Percentiles rank a stretch among this genome's conserved stretches.
Conservation (phyloP, 2,888 invertebrate genomes). For the Cryptocephalus primarius region DNA sequence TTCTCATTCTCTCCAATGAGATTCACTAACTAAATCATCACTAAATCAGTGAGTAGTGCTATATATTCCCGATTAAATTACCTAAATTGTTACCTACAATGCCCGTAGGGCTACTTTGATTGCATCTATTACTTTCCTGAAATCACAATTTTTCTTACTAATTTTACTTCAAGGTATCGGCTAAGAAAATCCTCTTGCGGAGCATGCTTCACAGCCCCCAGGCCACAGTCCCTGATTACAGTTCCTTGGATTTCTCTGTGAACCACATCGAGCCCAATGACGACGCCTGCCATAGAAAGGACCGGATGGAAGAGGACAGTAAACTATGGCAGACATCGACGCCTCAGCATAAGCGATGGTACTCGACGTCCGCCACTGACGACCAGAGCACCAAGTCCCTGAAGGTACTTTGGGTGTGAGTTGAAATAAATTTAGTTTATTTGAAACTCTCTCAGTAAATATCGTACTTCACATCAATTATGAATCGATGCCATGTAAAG, state of each 20-base stretch:
- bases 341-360: constrained; percentile 29
- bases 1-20: too few species aligned
- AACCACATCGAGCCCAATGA: constrained; percentile 5
- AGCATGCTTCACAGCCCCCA: constrained; percentile 26
- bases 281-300: background rate
- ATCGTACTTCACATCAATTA: too few species aligned
- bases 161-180: constrained; percentile 15
- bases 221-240: constrained; percentile 7
- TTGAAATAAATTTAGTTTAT: background rate
- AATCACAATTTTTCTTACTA: background rate
- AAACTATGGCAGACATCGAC: constrained; percentile 26
- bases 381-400: constrained; percentile 17
- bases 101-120: too few species aligned
- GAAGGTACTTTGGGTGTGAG: constrained; percentile 30
- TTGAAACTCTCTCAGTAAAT: too few species aligned
- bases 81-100: too few species aligned
- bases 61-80: too few species aligned
- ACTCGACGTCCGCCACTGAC: constrained; percentile 26
- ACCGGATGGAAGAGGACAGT: constrained; percentile 17
- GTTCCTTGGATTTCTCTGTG: constrained; percentile 9
- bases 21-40: too few species aligned
- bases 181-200: constrained; percentile 25
- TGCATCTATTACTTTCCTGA: too few species aligned
- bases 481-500: too few species aligned
- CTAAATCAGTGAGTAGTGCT: too few species aligned